Conservation (phyloP, 2,797 vertebrate genomes). For the Champsocephalus esox region DNA sequence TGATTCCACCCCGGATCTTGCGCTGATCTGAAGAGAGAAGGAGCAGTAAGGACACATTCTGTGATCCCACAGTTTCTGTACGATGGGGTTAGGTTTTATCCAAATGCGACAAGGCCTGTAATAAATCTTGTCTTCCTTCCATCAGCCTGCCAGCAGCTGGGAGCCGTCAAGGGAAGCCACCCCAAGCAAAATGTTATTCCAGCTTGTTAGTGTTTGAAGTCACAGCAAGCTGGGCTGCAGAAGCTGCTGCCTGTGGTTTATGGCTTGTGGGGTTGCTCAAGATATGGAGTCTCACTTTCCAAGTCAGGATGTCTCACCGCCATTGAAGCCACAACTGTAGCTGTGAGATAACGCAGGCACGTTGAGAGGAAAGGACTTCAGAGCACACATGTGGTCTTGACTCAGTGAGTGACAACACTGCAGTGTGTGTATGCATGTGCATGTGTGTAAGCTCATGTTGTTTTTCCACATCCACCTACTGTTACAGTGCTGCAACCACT, state of each 20-base stretch:
- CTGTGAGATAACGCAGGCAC: conserved; percentile 82
- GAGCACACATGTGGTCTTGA: conserved; percentile 80
- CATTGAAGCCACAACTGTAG: conserved; percentile 87
- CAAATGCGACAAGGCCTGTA: conserved; percentile 81
- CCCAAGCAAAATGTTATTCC: conserved; percentile 89
- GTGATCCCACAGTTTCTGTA: conserved; percentile 77
- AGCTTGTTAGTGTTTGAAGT: conserved; percentile 89
- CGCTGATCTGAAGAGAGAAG: conserved; percentile 67
- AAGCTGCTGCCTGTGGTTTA: conserved; percentile 84
- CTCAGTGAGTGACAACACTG: conserved; percentile 77
- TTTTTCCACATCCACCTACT: conserved; percentile 75
- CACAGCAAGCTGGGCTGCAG: conserved; percentile 79
- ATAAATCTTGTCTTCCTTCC: conserved; percentile 84
- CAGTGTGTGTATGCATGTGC: conserved; percentile 38
- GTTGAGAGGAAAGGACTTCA: conserved; percentile 78
- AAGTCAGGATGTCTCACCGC: conserved; percentile 85
- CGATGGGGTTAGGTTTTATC: conserved; percentile 80
- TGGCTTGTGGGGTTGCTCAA: conserved; percentile 85
- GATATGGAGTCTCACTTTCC: conserved; percentile 87
- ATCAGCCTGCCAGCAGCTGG: conserved; percentile 85
- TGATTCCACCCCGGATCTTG: conserved; percentile 71
- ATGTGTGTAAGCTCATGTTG: conserved; percentile 47
- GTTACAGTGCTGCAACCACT: conserved; percentile 65
- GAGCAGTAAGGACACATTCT: conserved; percentile 75
- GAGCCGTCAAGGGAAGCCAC: conserved; percentile 84